These are phyloP conservation scores for Galago senegalensis DNA, from an alignment of 2,797 vertebrate species.

Conservation along the genomic window DNA sequence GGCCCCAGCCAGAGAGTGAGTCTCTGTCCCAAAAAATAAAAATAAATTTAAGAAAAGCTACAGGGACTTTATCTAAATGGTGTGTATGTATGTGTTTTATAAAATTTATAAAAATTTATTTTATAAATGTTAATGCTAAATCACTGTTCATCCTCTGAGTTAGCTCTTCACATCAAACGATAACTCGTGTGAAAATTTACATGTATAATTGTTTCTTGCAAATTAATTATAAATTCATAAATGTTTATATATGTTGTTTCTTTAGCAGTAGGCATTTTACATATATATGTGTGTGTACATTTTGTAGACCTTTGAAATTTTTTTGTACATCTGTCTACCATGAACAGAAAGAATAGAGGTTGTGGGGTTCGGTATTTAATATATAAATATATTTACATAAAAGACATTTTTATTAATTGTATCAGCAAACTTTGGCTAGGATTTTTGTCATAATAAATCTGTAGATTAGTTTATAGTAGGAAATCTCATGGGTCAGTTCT, in stretches of 20 bases:
- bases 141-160: conserved; percentile 51
- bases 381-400: not conserved
- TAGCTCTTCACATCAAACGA: not conserved
- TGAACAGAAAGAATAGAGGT: not conserved
- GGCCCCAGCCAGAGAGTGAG: too few relatives aligned
- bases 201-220: conserved; percentile 49
- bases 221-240: conserved; percentile 28
- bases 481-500: not conserved
- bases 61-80: not conserved
- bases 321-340: not conserved
- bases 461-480: not conserved
- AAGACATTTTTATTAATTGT: conserved; percentile 24
- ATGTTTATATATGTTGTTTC: not conserved
- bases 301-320: conserved; percentile 11
- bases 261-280: not conserved
- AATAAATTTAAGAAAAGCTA: not conserved
- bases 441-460: not conserved
- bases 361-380: not conserved
- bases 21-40: too few relatives aligned
- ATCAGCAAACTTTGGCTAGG: not conserved
- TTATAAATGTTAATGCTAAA: conserved; percentile 61
- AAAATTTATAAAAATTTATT: conserved; percentile 55
- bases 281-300: not conserved
- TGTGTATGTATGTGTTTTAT: not conserved
- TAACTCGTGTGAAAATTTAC: not conserved